Base-by-base conservation (phyloP, 2,113 vertebrate genomes). In the Petrocephalus microphthalmus region DNA sequence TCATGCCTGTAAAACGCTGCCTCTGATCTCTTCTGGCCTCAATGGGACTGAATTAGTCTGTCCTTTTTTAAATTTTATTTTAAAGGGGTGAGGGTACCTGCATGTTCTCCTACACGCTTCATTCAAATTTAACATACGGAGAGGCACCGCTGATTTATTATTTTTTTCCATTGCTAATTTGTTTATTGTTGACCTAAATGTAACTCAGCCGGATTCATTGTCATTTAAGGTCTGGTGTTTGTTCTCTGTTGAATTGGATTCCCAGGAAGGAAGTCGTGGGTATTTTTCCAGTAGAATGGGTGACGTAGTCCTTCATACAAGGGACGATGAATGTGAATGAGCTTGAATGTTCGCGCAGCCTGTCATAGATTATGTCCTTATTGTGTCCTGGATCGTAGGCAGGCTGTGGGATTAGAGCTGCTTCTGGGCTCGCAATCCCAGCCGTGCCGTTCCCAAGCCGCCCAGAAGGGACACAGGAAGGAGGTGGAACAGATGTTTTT, bases 151-250 rank as follows among this genome's bases (percentile, higher is more conserved):
- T 74, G 5, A 74, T 74, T 74, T 1, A 33, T 74, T 11, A 33
- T 25, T 7, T 78, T 71, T 74, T 19, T 19, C 17, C 15, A 29
- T 67, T 42, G 33, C 33, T 42, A 33, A 42, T 78, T 33, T 78
- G 71, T 67, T 67, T 67, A 67, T 67, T 67, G 60, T 64, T 49
- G 81, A 25, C 82, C n/a, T 51, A 51, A 84, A 84, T 84, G 45
- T 84, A 25, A 47, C 47, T 49, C 10, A 52, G 82, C 82, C 49
- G 45, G 82, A 25, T 25, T 84, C 47, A 83, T 83, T 83, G 81
- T 67, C 60, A 45, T 83, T 45, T 45, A 22, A 47, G 1, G 82
- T 84, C 82, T 51, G 11, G n/a, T 74, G 3, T 51, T 51, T 49
- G 82, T 84, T n/a, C 47, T 84, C 17, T 84, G 5, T 52, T 49